Evolutionary conservation across 2,888 invertebrate species (phyloP), one percentile per base, ranked within the genome.

Genomic region (Cheilosia grossa): DNA sequence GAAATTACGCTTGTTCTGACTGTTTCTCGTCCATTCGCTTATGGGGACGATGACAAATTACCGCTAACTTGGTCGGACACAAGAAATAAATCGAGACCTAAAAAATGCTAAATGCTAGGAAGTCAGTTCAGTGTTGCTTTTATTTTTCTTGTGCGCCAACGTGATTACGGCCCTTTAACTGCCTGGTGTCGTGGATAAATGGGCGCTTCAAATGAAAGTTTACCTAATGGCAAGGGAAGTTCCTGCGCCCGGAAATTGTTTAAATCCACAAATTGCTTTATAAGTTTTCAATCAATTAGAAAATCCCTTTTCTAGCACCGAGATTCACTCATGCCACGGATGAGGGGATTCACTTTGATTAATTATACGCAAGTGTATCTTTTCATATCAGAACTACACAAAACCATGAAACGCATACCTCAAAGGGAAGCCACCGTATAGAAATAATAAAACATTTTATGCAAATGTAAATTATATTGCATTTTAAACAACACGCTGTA

Each of bases 1-100:
- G 77, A 86, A 86, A 86, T 86, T 86, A 86, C 78, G 47, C 82
- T 83, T 69, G 53, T 73, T 73, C 82, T 56, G 82, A 69, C 79
- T 63, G 67, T 58, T 64, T 83, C 63, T 58, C 27, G 67, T 73
- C 49, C 66, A 78, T 72, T 82, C 66, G 54, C 66, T 15, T 33
- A 61, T 44, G 49, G 40, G 56, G 53, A 74, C 61, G 47, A 78
- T 73, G 73, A 83, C 79, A 83, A 83, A 83, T 79, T 83, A 79
- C 82, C 51, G 44, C 73, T 24, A 58, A 30, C 73, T 61, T 24
- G 13, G 21, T 15, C 51, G 13, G 27, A 24, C 13, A 21, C 51
- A 51, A 21, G 24, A 9, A 21, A 24, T 5, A 24, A 24, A 24
- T 13, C 13, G 4, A 51, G 13, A 44, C 27, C 24, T 59, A 54